phyloP scores from a whole-genome alignment of 2,888 invertebrate genomes.

The Lithophane semibrunnea region DNA sequence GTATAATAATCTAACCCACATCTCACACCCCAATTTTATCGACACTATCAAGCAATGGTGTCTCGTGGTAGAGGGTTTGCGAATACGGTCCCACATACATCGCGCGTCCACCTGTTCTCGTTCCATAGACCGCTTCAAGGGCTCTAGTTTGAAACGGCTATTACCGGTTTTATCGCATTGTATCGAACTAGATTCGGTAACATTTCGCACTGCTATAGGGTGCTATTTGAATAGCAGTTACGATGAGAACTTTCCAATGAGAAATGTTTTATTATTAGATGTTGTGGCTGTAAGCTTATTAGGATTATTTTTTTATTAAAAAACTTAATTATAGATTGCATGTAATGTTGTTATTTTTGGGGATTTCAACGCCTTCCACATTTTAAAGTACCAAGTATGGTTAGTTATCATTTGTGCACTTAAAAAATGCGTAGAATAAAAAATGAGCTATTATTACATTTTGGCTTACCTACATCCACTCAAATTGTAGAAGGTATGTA shows the following conservation, averaged over 20 bases:
- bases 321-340: neutral
- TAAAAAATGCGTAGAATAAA: neutral
- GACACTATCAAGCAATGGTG: neutral
- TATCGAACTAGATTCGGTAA: conserved; percentile 63
- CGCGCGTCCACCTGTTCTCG: conserved; percentile 65
- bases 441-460: neutral
- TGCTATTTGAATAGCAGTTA: conserved; percentile 57
- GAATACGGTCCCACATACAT: conserved; percentile 59
- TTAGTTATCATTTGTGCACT: neutral
- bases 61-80: conserved; percentile 62
- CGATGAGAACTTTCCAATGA: conserved; percentile 65
- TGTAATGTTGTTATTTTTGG: no score
- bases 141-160: conserved; percentile 63
- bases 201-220: conserved; percentile 57
- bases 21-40: conserved; percentile 6
- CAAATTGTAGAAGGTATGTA: neutral
- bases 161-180: conserved; percentile 64
- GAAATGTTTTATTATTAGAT: conserved; percentile 52
- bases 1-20: neutral
- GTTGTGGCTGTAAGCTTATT: conserved; percentile 12
- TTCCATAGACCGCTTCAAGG: conserved; percentile 71
- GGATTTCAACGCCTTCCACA: neutral
- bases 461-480: neutral
- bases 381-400: neutral
- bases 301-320: neutral